phyloP scores from a whole-genome alignment of 2,888 invertebrate genomes.

The Apamea sordens region DNA sequence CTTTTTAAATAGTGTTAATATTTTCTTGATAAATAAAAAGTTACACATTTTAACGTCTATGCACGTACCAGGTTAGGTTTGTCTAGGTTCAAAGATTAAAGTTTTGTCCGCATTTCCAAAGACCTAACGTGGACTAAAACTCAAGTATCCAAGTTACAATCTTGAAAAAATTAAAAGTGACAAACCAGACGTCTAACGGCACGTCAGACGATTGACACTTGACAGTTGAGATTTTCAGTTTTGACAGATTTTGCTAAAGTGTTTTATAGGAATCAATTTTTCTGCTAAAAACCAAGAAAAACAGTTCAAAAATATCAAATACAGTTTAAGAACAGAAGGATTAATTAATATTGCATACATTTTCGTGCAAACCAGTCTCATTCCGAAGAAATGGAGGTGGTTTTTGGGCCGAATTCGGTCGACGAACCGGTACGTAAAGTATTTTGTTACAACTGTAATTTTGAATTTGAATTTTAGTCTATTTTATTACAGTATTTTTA shows the following conservation, averaged over 20 bases:
- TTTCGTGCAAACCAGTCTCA: background rate
- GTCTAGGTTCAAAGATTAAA: background rate
- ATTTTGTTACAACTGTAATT: conserved; percentile 38
- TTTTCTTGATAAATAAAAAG: too few relatives aligned
- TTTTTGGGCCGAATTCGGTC: conserved; percentile 85
- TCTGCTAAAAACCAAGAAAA: conserved; percentile 20
- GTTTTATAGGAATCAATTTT: too few relatives aligned
- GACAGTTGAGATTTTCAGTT: conserved; percentile 32
- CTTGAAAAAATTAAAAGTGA: background rate
- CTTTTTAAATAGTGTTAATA: too few relatives aligned
- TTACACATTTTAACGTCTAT: background rate
- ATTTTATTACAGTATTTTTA: conserved; percentile 1
- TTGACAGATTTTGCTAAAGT: conserved; percentile 50
- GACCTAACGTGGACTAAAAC: background rate
- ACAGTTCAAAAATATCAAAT: conserved; percentile 19
- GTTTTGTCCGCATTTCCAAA: background rate
- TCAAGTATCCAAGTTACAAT: background rate
- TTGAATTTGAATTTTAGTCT: conserved; percentile 20
- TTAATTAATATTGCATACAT: conserved; percentile 10
- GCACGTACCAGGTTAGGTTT: background rate
- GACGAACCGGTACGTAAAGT: conserved; percentile 89
- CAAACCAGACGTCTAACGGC: background rate
- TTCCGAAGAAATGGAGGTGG: conserved; percentile 78
- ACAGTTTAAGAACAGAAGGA: conserved; percentile 6
- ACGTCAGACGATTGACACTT: conserved; percentile 26